These are phyloP conservation scores for Schlechtendalia chinensis DNA, from an alignment of 1,140 invertebrate genomes.

Conservation along the genomic window DNA sequence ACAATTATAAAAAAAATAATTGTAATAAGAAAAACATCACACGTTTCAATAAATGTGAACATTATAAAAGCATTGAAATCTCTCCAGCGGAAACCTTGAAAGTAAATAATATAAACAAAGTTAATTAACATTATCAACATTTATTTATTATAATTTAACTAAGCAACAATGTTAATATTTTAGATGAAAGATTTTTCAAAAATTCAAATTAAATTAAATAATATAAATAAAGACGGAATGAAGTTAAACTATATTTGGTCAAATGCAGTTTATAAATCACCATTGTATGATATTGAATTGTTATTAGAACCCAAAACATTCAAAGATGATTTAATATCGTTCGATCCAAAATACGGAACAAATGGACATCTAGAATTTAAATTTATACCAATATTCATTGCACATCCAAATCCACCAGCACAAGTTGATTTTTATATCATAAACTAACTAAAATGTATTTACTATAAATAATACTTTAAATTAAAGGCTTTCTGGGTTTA, in stretches of 20 bases:
- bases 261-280: background rate
- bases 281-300: background rate
- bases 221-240: background rate
- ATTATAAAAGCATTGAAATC: background rate
- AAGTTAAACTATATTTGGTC: constrained; percentile 17
- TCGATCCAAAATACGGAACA: constrained; percentile 11
- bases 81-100: background rate
- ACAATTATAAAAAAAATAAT: background rate
- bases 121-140: no score
- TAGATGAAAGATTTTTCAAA: constrained; percentile 11
- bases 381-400: constrained; percentile 26
- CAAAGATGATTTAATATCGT: constrained; percentile 1
- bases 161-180: background rate
- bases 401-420: constrained; percentile 38
- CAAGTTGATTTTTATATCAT: background rate
- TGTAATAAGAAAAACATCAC: background rate
- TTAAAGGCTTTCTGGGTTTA: constrained; percentile 37
- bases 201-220: constrained; percentile 17
- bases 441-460: no score
- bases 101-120: background rate
- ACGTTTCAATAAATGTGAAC: constrained; percentile 19
- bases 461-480: background rate
- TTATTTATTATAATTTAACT: background rate
- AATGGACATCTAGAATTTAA: constrained; percentile 14
- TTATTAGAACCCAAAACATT: background rate